A percentile compares a stretch with the other conserved stretches of the same genome.
Evolutionary conservation across 2,888 invertebrate genomes (phyloP).

Genomic region (Cataglyphis albicans): DNA sequence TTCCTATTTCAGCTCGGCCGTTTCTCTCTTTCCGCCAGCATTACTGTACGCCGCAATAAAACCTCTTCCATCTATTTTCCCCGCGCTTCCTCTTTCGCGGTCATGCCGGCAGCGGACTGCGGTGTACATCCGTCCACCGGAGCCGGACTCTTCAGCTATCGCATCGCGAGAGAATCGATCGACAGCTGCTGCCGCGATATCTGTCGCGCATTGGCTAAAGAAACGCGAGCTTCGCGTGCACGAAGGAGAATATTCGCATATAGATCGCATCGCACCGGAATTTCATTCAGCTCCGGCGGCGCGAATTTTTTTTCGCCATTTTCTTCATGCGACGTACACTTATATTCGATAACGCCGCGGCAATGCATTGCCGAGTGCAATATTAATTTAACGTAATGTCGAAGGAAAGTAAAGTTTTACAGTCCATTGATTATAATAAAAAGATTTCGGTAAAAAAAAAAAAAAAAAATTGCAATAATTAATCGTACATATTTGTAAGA

Average conservation of each 20-base stretch:
- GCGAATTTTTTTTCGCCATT: constrained; percentile 25
- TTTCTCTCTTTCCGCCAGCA: background rate
- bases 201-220: constrained; percentile 36
- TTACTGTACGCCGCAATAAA: constrained; percentile 52
- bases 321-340: background rate
- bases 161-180: constrained; percentile 34
- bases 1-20: background rate
- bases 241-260: constrained; percentile 20
- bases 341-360: background rate
- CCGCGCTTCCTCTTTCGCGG: constrained; percentile 38
- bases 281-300: constrained; percentile 10
- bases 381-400: background rate
- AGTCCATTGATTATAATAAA: no score
- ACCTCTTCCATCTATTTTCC: constrained; percentile 48
- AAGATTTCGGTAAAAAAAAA: no score
- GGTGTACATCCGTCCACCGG: constrained; percentile 32
- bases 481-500: no score
- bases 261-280: constrained; percentile 36
- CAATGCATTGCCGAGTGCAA: background rate
- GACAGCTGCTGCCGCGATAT: constrained; percentile 19
- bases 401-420: no score
- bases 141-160: constrained; percentile 37
- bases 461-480: no score
- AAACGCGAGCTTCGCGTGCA: background rate
- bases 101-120: constrained; percentile 24